Conservation (phyloP, 1,140 invertebrate genomes). For the Zaprionus vittiger region DNA sequence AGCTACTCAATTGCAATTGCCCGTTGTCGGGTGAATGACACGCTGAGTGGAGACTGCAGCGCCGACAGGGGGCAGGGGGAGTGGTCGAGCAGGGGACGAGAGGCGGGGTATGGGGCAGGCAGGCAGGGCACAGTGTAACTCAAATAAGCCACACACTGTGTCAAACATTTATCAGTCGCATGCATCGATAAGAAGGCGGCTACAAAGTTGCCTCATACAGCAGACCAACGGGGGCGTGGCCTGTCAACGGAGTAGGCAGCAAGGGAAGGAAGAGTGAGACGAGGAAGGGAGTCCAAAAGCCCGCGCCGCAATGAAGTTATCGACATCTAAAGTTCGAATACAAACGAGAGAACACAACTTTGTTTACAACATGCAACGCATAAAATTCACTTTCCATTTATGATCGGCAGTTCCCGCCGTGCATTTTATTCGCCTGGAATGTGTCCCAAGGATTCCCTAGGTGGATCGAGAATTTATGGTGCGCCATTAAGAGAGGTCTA, state of each 20-base stretch:
- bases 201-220: constrained; percentile 62
- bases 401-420: constrained; percentile 40
- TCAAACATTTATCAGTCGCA: constrained; percentile 74
- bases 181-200: constrained; percentile 64
- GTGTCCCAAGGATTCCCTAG: constrained; percentile 33
- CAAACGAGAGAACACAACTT: constrained; percentile 49
- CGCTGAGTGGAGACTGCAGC: constrained; percentile 33
- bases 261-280: not conserved
- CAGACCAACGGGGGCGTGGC: not conserved
- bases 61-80: not conserved
- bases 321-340: not conserved
- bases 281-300: constrained; percentile 6
- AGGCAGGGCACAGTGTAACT: constrained; percentile 30
- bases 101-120: not conserved
- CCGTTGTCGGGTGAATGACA: constrained; percentile 47
- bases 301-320: constrained; percentile 66
- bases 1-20: constrained; percentile 46
- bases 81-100: not conserved
- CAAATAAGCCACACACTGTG: constrained; percentile 65
- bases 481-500: constrained; percentile 70
- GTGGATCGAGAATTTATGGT: constrained; percentile 60
- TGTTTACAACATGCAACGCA: constrained; percentile 60
- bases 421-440: constrained; percentile 55
- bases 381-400: constrained; percentile 78
- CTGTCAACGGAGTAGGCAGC: not conserved